A percentile compares a stretch with the other conserved stretches of the same genome.
Conservation (phyloP, 2,797 vertebrate species). For the Sebastes vulpes region DNA sequence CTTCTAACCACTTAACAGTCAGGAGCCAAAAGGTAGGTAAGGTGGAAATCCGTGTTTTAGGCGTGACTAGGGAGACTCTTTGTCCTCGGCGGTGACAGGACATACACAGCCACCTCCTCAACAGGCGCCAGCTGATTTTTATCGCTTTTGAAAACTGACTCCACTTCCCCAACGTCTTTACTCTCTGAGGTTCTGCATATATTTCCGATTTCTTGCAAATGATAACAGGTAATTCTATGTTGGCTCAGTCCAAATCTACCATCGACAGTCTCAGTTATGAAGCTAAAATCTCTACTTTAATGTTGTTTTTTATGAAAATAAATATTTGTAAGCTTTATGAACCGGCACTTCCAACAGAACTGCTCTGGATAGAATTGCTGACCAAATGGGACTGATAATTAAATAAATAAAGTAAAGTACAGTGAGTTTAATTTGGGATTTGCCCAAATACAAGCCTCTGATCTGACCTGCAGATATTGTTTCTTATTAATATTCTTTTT, state of each 20-base stretch:
- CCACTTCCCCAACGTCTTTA: constrained; percentile 83
- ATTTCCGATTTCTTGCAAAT: constrained; percentile 63
- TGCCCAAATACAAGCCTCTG: neutral
- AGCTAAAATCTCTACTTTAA: constrained; percentile 23
- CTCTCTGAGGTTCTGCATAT: constrained; percentile 54
- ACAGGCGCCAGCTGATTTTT: constrained; percentile 89
- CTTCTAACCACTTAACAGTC: neutral
- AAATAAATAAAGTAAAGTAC: neutral
- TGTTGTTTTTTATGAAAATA: constrained; percentile 35
- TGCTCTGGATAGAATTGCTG: neutral
- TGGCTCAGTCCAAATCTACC: constrained; percentile 33
- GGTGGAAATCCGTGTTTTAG: constrained; percentile 70
- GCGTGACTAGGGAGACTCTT: constrained; percentile 78
- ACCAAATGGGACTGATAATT: neutral
- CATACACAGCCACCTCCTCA: constrained; percentile 83
- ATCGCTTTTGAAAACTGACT: constrained; percentile 88
- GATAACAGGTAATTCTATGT: constrained; percentile 64
- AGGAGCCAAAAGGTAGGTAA: constrained; percentile 32
- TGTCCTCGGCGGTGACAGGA: constrained; percentile 77
- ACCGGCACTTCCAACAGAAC: neutral
- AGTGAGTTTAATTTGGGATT: neutral
- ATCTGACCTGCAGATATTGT: neutral
- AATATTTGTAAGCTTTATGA: constrained; percentile 26
- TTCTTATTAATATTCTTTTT: neutral
- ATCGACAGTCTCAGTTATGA: constrained; percentile 34